Conservation (phyloP, 2,888 invertebrate species). For the Andrena fulva region DNA sequence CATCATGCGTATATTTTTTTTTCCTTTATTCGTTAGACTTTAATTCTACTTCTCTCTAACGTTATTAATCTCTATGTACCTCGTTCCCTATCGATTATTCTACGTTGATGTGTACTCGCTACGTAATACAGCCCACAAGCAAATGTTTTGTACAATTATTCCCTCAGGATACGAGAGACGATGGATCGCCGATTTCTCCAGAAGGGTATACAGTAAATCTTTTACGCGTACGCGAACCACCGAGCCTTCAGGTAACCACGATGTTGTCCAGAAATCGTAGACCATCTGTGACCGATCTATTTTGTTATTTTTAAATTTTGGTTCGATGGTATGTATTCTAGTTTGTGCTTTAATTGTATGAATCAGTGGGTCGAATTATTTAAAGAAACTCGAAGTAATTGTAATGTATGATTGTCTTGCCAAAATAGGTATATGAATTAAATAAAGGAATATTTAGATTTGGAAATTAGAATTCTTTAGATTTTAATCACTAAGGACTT, state of each 20-base stretch:
- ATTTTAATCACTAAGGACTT: too few relatives aligned
- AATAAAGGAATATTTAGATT: too few relatives aligned
- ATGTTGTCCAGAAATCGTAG: background rate
- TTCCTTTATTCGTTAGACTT: constrained; percentile 37
- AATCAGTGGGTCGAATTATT: too few relatives aligned
- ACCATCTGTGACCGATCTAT: background rate
- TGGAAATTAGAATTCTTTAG: too few relatives aligned
- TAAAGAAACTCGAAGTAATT: too few relatives aligned
- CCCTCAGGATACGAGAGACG: constrained; percentile 12
- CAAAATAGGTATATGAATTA: too few relatives aligned
- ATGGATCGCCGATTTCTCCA: background rate
- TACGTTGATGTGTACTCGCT: constrained; percentile 45
- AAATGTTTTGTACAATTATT: constrained; percentile 1
- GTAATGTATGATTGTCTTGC: too few relatives aligned
- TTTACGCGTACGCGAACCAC: background rate
- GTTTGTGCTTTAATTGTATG: too few relatives aligned
- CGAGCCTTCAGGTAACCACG: constrained; percentile 2
- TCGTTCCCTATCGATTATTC: constrained; percentile 47
- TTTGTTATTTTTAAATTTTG: background rate
- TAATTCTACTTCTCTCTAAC: constrained; percentile 7
- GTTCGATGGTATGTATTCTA: background rate
- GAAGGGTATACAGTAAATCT: constrained; percentile 6
- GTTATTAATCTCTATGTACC: constrained; percentile 55
- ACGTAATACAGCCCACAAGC: constrained; percentile 10
- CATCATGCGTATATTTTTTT: constrained; percentile 47